Conservation (phyloP, 2,113 vertebrate species). For the Cyprinodon tularosa region DNA sequence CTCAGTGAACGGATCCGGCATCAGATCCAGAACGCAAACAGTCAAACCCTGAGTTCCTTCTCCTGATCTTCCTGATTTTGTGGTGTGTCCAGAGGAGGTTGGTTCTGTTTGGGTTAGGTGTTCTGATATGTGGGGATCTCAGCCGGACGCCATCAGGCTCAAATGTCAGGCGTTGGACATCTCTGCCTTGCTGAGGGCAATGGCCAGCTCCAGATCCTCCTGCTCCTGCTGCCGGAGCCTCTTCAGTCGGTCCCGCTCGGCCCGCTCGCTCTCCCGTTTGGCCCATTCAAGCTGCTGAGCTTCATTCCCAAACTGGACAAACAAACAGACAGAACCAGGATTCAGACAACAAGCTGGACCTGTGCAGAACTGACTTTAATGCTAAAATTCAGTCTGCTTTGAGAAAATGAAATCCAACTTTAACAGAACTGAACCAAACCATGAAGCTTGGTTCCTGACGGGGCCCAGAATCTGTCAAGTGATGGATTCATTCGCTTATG, state of each 20-base stretch:
- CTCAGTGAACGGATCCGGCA: slow-evolving; percentile 3
- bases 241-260: slow-evolving; percentile 92
- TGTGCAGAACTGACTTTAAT: not conserved
- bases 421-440: not conserved
- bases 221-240: slow-evolving; percentile 93
- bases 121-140: slow-evolving; percentile 14
- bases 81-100: slow-evolving; percentile 19
- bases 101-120: no score
- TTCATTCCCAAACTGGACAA: slow-evolving; percentile 92
- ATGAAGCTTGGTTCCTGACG: not conserved
- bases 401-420: not conserved
- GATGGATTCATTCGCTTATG: no score
- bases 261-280: slow-evolving; percentile 94
- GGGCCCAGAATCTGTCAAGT: no score
- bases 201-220: slow-evolving; percentile 96
- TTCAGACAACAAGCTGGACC: not conserved
- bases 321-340: not conserved
- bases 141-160: slow-evolving; percentile 9
- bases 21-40: slow-evolving; percentile 17
- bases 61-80: not conserved
- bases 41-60: slow-evolving; percentile 6
- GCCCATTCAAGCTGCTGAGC: slow-evolving; percentile 98
- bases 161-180: slow-evolving; percentile 89
- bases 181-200: slow-evolving; percentile 98
- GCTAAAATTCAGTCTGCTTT: not conserved